Evolutionary conservation across 2,797 vertebrate genomes (phyloP), one percentile per base, ranked within the genome.

Genomic region (Anolis apletophallus): DNA sequence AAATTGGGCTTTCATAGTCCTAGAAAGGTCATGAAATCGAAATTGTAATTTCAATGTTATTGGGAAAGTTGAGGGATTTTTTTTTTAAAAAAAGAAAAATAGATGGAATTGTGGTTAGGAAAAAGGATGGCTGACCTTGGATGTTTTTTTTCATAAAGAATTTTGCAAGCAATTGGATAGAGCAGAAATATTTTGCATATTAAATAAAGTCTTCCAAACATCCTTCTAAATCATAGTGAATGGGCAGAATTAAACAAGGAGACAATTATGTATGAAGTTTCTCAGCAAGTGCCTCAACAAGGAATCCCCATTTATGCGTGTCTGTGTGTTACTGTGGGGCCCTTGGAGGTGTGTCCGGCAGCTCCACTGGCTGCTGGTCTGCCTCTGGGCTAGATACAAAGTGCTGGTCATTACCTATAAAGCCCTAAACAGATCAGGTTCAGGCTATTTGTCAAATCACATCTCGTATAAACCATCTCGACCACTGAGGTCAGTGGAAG

Each of bases 1-100:
- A 46, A 29, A 57, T 69, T 81, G 86, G 69, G 32, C 19, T 84
- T 92, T 40, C 40, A 32, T 29, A 19, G 2, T 54, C 21, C 40
- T 81, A 29, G 73, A 87, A 9, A 46, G 11, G 55, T 76, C 26
- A 55, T 55, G 54, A 52, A 40, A 55, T 77, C 21, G 75, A 50
- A n/a, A 72, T 50, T n/a, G 34, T 50, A 17, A 16, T 79, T 59
- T 61, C n/a, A 29, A 29, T 64, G 26, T 10, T 64, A 59, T 26
- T 64, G 61, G 46, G 26, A 26, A 34, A 36, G 7, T 6, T 46
- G 40, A 46, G 40, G 40, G 40, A 6, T 46, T 46, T 46, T 46
- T 46, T 19, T 67, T 50, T 46, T 50, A 21, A n/a, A n/a, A n/a
- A n/a, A n/a, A n/a, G 29, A 71, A 36, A 34, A 71, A 50, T 34